A percentile compares a stretch with the other conserved stretches of the same genome.
These are phyloP conservation scores for Tricholauxania praeusta DNA, from an alignment of 2,888 invertebrate genomes.

Conservation along the genomic window DNA sequence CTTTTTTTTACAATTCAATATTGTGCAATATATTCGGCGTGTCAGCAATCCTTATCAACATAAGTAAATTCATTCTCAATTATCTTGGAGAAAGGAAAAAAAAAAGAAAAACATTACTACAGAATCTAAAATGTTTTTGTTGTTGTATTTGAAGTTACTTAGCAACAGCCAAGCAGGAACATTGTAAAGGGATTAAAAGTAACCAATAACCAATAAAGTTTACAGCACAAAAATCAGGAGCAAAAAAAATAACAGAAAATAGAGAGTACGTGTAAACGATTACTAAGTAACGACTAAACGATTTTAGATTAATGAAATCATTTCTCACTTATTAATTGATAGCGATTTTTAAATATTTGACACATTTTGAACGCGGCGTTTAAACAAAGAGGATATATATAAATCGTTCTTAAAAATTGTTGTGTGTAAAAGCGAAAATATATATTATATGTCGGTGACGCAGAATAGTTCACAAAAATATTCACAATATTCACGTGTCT, in stretches of 20 bases:
- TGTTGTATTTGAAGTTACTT: conserved; percentile 21
- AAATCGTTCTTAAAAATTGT: neutral
- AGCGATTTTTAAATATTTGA: conserved; percentile 40
- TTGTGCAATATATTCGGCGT: too few relatives aligned
- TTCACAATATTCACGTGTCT: neutral
- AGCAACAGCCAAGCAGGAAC: conserved; percentile 7
- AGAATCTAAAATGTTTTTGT: neutral
- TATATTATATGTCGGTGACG: too few relatives aligned
- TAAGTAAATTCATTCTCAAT: neutral
- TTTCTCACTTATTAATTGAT: conserved; percentile 49
- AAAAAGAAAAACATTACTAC: neutral
- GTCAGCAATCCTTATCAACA: too few relatives aligned
- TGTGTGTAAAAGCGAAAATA: too few relatives aligned
- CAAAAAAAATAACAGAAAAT: neutral
- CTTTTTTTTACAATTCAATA: too few relatives aligned
- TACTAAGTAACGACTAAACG: conserved; percentile 26
- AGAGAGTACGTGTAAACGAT: conserved; percentile 12
- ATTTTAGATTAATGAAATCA: conserved; percentile 42
- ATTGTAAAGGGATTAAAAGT: conserved; percentile 3
- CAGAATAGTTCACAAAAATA: neutral
- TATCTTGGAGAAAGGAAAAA: neutral
- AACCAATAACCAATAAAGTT: neutral
- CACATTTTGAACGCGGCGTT: conserved; percentile 46
- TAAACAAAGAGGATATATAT: neutral
- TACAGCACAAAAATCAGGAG: neutral